Evolutionary conservation across 2,113 vertebrate genomes (phyloP), one percentile per base, ranked within the genome.

Genomic region (Gopherus flavomarginatus): DNA sequence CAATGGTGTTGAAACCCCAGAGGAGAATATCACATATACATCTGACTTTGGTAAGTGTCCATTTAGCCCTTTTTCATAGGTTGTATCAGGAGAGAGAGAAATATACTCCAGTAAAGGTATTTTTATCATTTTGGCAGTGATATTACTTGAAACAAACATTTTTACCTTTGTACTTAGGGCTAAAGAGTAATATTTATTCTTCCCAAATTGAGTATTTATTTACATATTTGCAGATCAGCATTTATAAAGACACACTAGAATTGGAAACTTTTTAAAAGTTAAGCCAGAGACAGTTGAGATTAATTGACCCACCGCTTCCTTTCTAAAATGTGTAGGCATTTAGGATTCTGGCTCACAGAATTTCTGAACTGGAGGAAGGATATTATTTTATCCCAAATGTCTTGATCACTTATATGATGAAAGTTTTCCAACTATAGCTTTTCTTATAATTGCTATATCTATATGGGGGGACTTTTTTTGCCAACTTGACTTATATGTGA

Each of bases 21-120:
- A 8, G 0, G 52, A 52, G 0, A 97, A 93, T 2, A 14, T 97
- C 47, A 97, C 97, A 0, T 81, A 96, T 2, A 1, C 35, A 14
- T 83, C 95, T 24, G 72, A 65, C 94, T 31, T 87, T 86, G 95
- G 98, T 98, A 90, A 91, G 97, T 94, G 85, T 16, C 1, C 27
- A 8, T 6, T 85, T 90, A 42, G 19, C 91, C 79, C 4, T 14
- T 78, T 83, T 88, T 31, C 57, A 56, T 1, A 0, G 13, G 4
- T 5, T 5, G 8, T 5, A 29, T 53, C 65, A 65, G 87, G 50
- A 85, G n/a, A 69, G 81, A n/a, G n/a, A 17, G 50, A 80, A 21
- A 69, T 7, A 8, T 21, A 21, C 6, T 49, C 52, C 12, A 52
- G 12, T 27, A 4, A 29, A 50, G 5, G 19, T 11, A 54, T 26